Conservation (phyloP, 2,888 invertebrate species). For the Drosophila anomalata region DNA sequence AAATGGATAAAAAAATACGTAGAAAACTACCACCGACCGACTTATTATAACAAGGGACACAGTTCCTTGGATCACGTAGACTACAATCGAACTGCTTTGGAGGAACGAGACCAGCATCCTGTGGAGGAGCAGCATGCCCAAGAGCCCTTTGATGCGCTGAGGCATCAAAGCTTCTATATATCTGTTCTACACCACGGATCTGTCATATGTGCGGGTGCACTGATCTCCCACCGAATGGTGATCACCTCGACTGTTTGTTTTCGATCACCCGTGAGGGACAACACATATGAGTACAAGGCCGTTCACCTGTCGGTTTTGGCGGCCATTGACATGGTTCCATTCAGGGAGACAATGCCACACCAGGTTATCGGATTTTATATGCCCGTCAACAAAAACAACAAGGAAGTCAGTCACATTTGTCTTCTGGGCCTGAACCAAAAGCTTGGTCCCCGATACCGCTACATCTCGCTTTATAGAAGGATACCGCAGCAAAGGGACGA, state of each 20-base stretch:
- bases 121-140: rapidly evolving
- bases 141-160: conserved; percentile 16
- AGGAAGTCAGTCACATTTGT: conserved; percentile 22
- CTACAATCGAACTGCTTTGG: conserved; percentile 33
- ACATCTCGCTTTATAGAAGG: conserved; percentile 14
- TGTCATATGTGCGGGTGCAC: conserved; percentile 47
- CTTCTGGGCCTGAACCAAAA: conserved; percentile 36
- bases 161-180: conserved; percentile 46
- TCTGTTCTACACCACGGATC: conserved; percentile 42
- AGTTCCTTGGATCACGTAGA: conserved; percentile 25
- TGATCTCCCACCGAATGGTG: conserved; percentile 52
- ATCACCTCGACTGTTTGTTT: conserved; percentile 58
- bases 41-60: conserved; percentile 49
- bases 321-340: conserved; percentile 15
- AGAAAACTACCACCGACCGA: conserved; percentile 52
- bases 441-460: conserved; percentile 1
- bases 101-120: not conserved
- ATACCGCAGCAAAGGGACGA: not conserved
- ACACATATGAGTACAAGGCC: conserved; percentile 28
- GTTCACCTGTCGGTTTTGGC: conserved; percentile 36
- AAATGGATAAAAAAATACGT: conserved; percentile 38
- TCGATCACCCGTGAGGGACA: not conserved
- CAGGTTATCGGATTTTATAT: conserved; percentile 42
- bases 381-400: conserved; percentile 3
- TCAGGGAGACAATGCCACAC: not conserved